Base-by-base conservation (phyloP, 2,113 vertebrate genomes). In the Nymphicus hollandicus region DNA sequence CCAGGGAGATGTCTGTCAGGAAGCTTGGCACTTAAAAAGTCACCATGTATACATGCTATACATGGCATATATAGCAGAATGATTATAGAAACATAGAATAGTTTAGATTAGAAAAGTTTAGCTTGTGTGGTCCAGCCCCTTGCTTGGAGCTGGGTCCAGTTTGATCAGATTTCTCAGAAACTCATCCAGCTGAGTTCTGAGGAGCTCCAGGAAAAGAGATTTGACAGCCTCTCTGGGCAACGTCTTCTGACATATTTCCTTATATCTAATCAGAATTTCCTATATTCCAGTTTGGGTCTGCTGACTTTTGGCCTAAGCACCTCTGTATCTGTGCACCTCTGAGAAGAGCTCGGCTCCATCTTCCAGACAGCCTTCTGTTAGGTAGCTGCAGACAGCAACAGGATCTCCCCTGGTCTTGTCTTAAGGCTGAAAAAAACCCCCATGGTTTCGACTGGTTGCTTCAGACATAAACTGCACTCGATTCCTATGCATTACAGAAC, bases 351-450 rank as follows among this genome's bases (percentile, higher is more conserved):
- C 10, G 19, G 8, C 13, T 88, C 5, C 35, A 17, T 72, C 24
- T 55, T 76, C 28, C 44, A 87, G 64, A 33, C 14, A 70, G 5
- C 11, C 1, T 64, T 23, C 37, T 18, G n/a, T 24, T 41, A 73
- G 35, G 39, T 17, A 73, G 11, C 46, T 81, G 46, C 14, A 61
- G 20, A 41, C 2, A 86, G 10, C 29, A 85, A 39, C 25, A 78
- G 29, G 23, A 29, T 78, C 33, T 70, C 17, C 13, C 11, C 2
- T 81, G 56, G 14, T 55, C 22, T 37, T 81, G 8, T 33, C 4
- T 56, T 56, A 70, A 61, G 53, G 20, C 11, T 69, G 35, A n/a
- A 22, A 56, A 53, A 66, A 18, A 0, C 0, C 3, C 1, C 1
- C 9, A 24, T 22, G 19, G 19, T n/a, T 56, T 56, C 31, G n/a